Base-by-base conservation (phyloP, 1,140 invertebrate species). In the Calosoma granatense region DNA sequence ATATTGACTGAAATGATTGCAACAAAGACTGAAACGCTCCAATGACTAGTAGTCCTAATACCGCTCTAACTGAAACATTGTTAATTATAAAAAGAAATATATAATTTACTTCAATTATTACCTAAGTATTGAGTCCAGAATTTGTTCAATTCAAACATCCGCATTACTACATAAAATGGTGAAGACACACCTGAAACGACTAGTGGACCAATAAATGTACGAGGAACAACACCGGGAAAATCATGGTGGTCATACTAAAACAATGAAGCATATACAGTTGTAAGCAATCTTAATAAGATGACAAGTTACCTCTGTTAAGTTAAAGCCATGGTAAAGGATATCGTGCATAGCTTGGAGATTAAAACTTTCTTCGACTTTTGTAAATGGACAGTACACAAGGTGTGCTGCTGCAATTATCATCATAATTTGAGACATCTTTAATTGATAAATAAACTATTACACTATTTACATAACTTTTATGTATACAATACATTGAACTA, bases 341-440 rank as follows among this genome's bases (percentile, higher is more conserved):
- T 99, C 97, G 77, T 99, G 97, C 71, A 90, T 90, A 12, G 97
- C 97, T 79, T 99, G 92, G 19, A 98, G 77, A 76, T 98, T 98
- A 69, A 99, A 99, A 76, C 94, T 98, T 79, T 99, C 97, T 76
- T 99, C 97, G 9, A 99, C 97, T 87, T 99, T 99, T 1, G 94
- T 98, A 70, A 88, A 98, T 47, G 97, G 96, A 70, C 92, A 95
- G 61, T 91, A 81, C 53, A 93, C 67, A 41, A 98, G 72, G 72
- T 96, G 89, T 58, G 88, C 75, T 57, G 79, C 77, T 26, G 87
- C 84, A 61, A 89, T 65, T 58, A 72, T 65, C 54, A 67, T 54
- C 65, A 70, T 67, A 58, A 72, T 67, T 61, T 72, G 69, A 23
- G 65, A 64, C 70, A 72, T 72, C 62, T 68, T 70, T 41, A 55